Percentiles rank a stretch among this genome's conserved stretches.
Conservation (phyloP, 2,113 vertebrate species). For the Mungos mungo region DNA sequence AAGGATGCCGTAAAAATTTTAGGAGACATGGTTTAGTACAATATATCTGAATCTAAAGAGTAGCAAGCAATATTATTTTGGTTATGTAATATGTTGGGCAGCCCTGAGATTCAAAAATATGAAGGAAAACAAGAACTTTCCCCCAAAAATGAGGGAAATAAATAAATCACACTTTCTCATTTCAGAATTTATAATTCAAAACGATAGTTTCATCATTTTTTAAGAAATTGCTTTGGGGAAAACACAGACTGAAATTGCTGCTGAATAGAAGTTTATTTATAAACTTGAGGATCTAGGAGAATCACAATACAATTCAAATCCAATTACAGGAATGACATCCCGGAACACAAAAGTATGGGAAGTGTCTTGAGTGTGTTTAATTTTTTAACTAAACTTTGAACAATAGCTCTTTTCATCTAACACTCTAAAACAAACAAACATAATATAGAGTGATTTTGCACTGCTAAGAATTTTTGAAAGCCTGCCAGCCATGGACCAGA, state of each 20-base stretch:
- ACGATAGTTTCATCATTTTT: neutral
- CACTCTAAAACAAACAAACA: constrained; percentile 48
- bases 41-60: neutral
- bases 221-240: neutral
- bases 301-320: constrained; percentile 54
- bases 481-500: neutral
- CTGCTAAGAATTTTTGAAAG: constrained; percentile 36
- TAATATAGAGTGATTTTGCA: neutral
- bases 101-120: neutral
- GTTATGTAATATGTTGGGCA: neutral
- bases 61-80: neutral
- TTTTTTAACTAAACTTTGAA: constrained; percentile 52
- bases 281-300: neutral
- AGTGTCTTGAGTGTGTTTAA: constrained; percentile 13
- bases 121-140: constrained; percentile 42
- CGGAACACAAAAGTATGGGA: neutral
- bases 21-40: neutral
- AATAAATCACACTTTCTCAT: constrained; percentile 53
- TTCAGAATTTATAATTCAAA: constrained; percentile 36
- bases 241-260: constrained; percentile 11
- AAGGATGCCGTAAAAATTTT: constrained; percentile 23
- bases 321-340: constrained; percentile 58
- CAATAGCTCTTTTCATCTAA: constrained; percentile 43
- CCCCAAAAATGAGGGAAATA: neutral
- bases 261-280: constrained; percentile 54